Evolutionary conservation across 2,113 vertebrate genomes (phyloP), one percentile per base, ranked within the genome.

Genomic region (Toxostoma redivivum): DNA sequence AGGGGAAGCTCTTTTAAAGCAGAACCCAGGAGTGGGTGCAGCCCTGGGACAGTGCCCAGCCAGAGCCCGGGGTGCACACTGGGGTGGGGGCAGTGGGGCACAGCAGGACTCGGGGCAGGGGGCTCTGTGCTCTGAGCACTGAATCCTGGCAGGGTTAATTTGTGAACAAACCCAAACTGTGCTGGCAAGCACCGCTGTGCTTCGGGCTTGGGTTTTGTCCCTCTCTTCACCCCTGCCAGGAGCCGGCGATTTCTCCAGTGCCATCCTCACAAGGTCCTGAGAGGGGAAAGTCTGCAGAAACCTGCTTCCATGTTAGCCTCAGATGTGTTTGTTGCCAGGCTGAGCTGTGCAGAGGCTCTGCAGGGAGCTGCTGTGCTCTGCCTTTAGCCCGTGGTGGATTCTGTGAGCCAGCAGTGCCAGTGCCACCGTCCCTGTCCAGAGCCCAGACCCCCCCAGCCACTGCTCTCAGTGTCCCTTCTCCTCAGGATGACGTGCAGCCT

Each of bases 31-130:
- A 8, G 3, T 0, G 31, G 38, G 5, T 17, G 28, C 44, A 12
- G 28, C 35, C 27, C 47, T 4, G 2, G 9, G 12, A 8, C 5
- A 0, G 2, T 0, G 11, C 0, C 27, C 44, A 1, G 1, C 47
- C 5, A 0, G 7, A 17, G 21, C 0, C 40, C 1, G 42, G 0
- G 0, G 24, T 14, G 56, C 23, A 2, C 3, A 0, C 1, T 0
- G 0, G 4, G 11, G 48, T 3, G 14, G 21, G 33, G 4, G 2
- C 53, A 1, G 28, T 5, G 1, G 2, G 48, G 33, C 3, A 4
- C 45, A 1, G 1, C 53, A 8, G 67, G 50, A 30, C 48, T 3
- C 2, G 0, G 13, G 3, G 42, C 67, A 15, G 9, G 33, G 53
- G 58, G 47, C 74, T 74, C 90, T 33, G 81, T 54, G 71, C 47